phyloP scores from a whole-genome alignment of 92 coral and sea anemone species.

The Parazoanthus darwini region DNA sequence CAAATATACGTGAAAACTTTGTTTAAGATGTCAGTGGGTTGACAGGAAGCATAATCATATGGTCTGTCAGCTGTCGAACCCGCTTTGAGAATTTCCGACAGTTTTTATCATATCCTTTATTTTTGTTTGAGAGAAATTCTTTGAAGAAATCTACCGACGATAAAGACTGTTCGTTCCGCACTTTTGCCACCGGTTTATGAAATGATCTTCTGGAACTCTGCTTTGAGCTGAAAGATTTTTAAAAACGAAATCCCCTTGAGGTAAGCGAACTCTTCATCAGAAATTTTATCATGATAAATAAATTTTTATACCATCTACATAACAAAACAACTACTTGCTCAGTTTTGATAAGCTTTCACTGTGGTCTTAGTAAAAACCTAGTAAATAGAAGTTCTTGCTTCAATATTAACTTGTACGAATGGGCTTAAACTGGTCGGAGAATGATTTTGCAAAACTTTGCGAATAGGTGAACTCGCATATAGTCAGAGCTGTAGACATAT shows the following conservation, averaged over 20 bases:
- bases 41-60: neutral
- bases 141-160: neutral
- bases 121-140: neutral
- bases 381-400: neutral
- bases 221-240: neutral
- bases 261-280: neutral
- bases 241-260: neutral
- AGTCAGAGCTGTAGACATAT: too few species aligned
- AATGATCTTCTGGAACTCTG: neutral
- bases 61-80: slow-evolving; percentile 1
- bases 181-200: neutral
- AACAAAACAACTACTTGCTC: slow-evolving; percentile 15
- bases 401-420: too few species aligned
- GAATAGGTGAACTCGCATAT: neutral
- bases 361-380: neutral
- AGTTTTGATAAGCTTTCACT: neutral
- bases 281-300: neutral
- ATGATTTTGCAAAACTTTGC: neutral
- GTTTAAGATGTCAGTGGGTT: slow-evolving; percentile 16
- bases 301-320: neutral
- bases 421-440: too few species aligned
- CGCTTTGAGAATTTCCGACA: slow-evolving; percentile 9
- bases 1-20: neutral
- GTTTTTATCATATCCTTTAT: neutral
- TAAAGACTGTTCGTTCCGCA: neutral